phyloP scores from a whole-genome alignment of 2,797 vertebrate species.

The Aythya fuligula region DNA sequence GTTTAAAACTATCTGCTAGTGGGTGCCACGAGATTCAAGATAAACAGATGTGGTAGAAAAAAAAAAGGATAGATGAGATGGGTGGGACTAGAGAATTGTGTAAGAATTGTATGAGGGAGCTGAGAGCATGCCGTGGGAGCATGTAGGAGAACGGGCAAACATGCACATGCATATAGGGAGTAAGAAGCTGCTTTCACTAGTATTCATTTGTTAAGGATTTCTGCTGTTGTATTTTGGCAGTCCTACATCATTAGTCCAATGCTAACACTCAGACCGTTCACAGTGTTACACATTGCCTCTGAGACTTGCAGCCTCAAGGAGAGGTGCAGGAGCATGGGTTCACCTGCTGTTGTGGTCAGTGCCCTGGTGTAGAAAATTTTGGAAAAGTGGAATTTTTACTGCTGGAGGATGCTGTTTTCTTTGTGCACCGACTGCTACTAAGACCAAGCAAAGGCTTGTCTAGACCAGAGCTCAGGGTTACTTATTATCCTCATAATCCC shows the following conservation, averaged over 20 bases:
- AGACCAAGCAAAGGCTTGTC: conserved; percentile 13
- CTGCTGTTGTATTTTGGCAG: neutral
- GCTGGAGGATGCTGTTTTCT: neutral
- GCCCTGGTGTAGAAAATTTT: neutral
- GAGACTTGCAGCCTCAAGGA: neutral
- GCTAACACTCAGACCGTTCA: neutral
- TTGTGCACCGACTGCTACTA: neutral
- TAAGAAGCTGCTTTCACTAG: neutral
- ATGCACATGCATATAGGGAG: neutral
- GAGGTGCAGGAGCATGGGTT: neutral
- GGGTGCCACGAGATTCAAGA: accelerated
- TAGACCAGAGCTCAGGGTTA: conserved; percentile 33
- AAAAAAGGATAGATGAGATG: neutral
- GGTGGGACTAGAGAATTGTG: neutral
- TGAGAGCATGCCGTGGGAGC: neutral
- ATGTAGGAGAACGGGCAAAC: neutral
- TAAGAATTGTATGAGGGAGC: neutral
- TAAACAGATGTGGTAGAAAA: neutral
- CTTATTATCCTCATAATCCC: conserved; percentile 28
- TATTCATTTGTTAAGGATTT: neutral
- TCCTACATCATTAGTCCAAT: neutral
- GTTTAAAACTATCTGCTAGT: neutral
- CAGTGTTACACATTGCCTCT: neutral
- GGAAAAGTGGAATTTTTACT: neutral
- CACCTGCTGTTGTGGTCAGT: neutral